Evolutionary conservation across 1,140 invertebrate species (phyloP).

Genomic region (Eufriesea mexicana): DNA sequence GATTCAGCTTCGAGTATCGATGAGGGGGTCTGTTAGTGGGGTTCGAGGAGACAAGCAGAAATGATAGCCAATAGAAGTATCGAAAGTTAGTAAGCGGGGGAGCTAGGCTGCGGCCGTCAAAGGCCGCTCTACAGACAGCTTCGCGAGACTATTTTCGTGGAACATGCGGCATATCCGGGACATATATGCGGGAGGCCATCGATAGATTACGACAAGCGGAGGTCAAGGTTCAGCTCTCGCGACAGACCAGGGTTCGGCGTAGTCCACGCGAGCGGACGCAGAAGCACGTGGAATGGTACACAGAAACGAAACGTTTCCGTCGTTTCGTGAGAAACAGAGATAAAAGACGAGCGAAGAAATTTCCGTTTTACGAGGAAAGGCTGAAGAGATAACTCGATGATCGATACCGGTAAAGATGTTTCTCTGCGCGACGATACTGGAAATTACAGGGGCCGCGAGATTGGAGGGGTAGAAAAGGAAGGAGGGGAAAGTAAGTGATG

Average conservation of each 20-base stretch:
- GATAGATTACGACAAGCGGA: slow-evolving; percentile 34
- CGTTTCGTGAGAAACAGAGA: slow-evolving; percentile 7
- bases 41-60: neutral
- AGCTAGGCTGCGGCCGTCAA: neutral
- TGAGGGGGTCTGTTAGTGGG: too few relatives aligned
- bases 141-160: neutral
- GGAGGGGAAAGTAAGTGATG: neutral
- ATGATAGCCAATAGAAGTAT: neutral
- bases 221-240: slow-evolving; percentile 48
- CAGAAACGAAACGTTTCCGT: neutral
- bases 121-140: neutral
- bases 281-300: neutral
- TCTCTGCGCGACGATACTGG: too few relatives aligned
- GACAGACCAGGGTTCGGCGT: neutral
- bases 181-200: slow-evolving; percentile 22
- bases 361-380: too few relatives aligned
- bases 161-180: neutral
- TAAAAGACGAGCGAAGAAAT: neutral
- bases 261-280: neutral
- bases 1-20: too few relatives aligned
- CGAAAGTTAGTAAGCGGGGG: too few relatives aligned
- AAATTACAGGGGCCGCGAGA: too few relatives aligned
- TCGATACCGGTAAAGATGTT: too few relatives aligned
- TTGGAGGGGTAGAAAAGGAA: neutral
- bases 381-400: too few relatives aligned